Percentiles rank a stretch among this genome's conserved stretches.
Conservation (phyloP, 2,888 invertebrate genomes). For the Pardosa pseudoannulata region DNA sequence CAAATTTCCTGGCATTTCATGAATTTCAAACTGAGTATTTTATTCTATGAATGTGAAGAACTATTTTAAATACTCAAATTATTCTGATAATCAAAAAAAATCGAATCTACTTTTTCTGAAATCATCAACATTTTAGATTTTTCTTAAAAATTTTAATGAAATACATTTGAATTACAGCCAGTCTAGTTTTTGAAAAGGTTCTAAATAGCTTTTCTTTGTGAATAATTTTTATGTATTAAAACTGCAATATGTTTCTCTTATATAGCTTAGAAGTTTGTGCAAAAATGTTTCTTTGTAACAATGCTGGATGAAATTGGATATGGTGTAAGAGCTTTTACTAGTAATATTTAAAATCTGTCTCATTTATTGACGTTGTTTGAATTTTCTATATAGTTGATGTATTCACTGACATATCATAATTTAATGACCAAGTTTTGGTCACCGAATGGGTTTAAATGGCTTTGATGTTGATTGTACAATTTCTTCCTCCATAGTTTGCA, state of each 20-base stretch:
- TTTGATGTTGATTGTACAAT: conserved; percentile 54
- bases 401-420: conserved; percentile 40
- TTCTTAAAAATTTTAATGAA: background rate
- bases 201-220: background rate
- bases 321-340: conserved; percentile 23
- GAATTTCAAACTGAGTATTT: background rate
- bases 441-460: conserved; percentile 71
- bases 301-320: background rate
- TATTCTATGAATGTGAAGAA: background rate
- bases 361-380: conserved; percentile 40
- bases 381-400: conserved; percentile 43
- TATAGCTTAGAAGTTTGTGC: background rate
- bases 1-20: background rate
- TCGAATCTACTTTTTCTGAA: conserved; percentile 15
- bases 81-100: background rate
- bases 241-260: background rate
- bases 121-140: background rate
- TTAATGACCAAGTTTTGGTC: conserved; percentile 50
- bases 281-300: background rate
- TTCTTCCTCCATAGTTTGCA: conserved; percentile 50
- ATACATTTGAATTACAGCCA: no score
- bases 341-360: conserved; percentile 28
- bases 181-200: no score
- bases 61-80: background rate
- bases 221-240: background rate